Evolutionary conservation across 2,888 invertebrate genomes (phyloP).

Genomic region (Bombylius major): DNA sequence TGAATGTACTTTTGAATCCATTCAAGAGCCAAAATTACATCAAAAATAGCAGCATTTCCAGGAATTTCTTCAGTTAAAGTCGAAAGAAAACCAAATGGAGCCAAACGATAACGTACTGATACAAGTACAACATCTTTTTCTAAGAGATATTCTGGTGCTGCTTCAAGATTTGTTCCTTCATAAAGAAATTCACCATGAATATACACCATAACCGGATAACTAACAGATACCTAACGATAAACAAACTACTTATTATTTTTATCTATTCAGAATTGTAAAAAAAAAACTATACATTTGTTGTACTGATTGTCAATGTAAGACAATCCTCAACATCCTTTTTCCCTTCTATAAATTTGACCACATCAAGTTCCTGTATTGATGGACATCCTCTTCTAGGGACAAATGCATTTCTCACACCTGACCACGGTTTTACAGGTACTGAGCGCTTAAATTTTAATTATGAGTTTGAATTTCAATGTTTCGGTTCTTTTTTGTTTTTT

Average conservation of each 20-base stretch:
- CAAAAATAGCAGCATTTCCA: constrained; percentile 43
- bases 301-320: no score
- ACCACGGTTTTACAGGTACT: no score
- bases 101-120: constrained; percentile 39
- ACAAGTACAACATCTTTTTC: constrained; percentile 40
- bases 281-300: no score
- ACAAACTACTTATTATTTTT: background rate
- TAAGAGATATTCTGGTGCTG: constrained; percentile 33
- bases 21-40: constrained; percentile 39
- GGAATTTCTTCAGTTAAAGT: constrained; percentile 39
- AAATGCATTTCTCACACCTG: no score
- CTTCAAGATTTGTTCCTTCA: constrained; percentile 29
- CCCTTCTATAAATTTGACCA: no score
- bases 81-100: constrained; percentile 41
- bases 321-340: no score
- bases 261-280: no score
- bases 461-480: no score
- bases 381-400: no score
- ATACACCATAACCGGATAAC: constrained; percentile 36
- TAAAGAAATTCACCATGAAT: constrained; percentile 37
- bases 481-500: no score
- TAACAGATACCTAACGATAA: constrained; percentile 20
- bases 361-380: no score
- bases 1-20: constrained; percentile 41
- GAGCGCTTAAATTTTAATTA: no score